Evolutionary conservation across 2,888 invertebrate genomes (phyloP).

Genomic region (Bellardia bayeri): DNA sequence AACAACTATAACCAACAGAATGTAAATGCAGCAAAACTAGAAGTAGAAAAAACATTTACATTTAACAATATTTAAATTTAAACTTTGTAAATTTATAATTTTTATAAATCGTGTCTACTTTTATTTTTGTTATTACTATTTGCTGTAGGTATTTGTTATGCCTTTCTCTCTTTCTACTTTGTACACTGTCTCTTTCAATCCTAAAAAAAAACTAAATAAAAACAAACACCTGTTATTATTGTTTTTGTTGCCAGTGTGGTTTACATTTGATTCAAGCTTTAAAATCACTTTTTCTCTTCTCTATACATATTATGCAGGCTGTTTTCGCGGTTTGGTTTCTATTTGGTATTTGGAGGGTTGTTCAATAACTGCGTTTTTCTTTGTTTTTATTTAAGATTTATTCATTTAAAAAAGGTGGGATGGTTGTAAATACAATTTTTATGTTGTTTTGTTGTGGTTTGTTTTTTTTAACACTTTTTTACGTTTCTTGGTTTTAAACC

Average conservation of each 20-base stretch:
- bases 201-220: background rate
- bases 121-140: constrained; percentile 7
- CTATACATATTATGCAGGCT: constrained; percentile 25
- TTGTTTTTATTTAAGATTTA: constrained; percentile 2
- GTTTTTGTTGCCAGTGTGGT: constrained; percentile 17
- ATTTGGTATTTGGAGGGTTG: constrained; percentile 8
- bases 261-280: background rate
- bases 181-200: background rate
- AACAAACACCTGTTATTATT: constrained; percentile 40
- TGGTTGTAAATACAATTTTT: constrained; percentile 54
- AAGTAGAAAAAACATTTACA: constrained; percentile 3
- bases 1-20: background rate
- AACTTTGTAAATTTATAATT: constrained; percentile 24
- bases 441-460: constrained; percentile 4
- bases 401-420: constrained; percentile 39
- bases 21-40: background rate
- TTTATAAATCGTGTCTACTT: constrained; percentile 44
- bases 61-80: constrained; percentile 24
- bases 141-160: background rate
- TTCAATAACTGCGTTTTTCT: constrained; percentile 1
- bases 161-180: background rate
- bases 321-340: constrained; percentile 13
- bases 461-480: constrained; percentile 15
- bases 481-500: constrained; percentile 20
- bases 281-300: background rate